Evolutionary conservation across 2,888 invertebrate species (phyloP).

Genomic region (Cantharis rufa): DNA sequence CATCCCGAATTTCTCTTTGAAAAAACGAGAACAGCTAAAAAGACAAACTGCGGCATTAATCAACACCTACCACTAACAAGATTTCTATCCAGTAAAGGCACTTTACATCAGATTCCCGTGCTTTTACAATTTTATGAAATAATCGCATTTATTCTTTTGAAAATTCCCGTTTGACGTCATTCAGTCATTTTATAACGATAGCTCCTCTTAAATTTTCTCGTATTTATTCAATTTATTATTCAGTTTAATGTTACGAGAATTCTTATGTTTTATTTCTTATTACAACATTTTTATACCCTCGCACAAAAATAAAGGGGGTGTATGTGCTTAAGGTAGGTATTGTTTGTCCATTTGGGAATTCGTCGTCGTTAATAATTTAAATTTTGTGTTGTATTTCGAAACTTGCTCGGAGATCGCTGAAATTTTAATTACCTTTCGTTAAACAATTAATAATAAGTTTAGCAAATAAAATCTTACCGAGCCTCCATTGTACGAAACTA

Average conservation of each 20-base stretch:
- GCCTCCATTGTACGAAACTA: neutral
- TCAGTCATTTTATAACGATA: neutral
- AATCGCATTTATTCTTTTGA: neutral
- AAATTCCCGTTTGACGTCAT: neutral
- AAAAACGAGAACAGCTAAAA: neutral
- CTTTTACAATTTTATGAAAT: slow-evolving; percentile 3
- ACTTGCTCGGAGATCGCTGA: neutral
- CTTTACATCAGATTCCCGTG: neutral
- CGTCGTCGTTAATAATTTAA: too few relatives aligned
- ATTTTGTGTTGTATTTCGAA: neutral
- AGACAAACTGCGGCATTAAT: slow-evolving; percentile 11
- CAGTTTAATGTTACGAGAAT: neutral
- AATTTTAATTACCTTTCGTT: neutral
- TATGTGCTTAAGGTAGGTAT: neutral
- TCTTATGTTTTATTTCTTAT: neutral
- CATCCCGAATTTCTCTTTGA: slow-evolving; percentile 1
- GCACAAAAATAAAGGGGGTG: neutral
- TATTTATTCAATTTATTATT: neutral
- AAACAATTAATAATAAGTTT: neutral
- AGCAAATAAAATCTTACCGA: neutral
- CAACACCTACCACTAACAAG: neutral
- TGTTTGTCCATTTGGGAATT: neutral
- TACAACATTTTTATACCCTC: neutral
- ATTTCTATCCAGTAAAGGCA: neutral
- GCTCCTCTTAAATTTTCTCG: neutral